Base-by-base conservation (phyloP, 2,888 invertebrate species). In the Dryococelus australis region DNA sequence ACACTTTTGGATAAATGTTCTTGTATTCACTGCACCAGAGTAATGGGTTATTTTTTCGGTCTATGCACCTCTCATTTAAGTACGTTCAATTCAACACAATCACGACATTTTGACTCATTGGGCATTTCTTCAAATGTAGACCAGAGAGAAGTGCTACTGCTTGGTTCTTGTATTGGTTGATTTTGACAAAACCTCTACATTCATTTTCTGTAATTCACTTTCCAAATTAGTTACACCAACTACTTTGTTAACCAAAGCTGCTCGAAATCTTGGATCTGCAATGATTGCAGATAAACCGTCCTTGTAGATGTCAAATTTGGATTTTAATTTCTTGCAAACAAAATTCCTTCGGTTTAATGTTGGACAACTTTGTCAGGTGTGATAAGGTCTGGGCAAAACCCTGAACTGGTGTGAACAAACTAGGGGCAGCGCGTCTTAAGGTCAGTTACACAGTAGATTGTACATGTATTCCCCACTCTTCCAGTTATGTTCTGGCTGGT, bases 261-360 rank as follows among this genome's bases (percentile, higher is more conserved):
- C 84, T n/a, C 2, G 43, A 65, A 83, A 87, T 84, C 20, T 43
- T 84, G 87, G 87, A 65, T 84, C 84, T 10, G 51, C 28, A 28
- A 87, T 26, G 28, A 87, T 85, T 26, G 51, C 83, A 10, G 51
- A 85, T 83, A 51, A 47, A 6, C 8, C 2, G 27, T 87, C 84
- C 84, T 84, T 51, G 85, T 83, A 87, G 28, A 26, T 53, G 43
- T 26, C 47, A 24, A 87, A 53, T 84, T 83, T 43, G n/a, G 87
- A 27, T 47, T 87, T 53, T 35, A 53, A 51, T 85, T 27, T 28
- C 12, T 35, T 84, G 53, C 87, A 85, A 87, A 87, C 51, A 26
- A 43, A 53, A 85, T 35, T 65, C 87, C 35, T 35, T 35, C 35
- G 1, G 35, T 35, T 35, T 35, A 53, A 53, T 85, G 35, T 65